phyloP scores from a whole-genome alignment of 2,113 vertebrate species.

The Mormoops blainvillei region DNA sequence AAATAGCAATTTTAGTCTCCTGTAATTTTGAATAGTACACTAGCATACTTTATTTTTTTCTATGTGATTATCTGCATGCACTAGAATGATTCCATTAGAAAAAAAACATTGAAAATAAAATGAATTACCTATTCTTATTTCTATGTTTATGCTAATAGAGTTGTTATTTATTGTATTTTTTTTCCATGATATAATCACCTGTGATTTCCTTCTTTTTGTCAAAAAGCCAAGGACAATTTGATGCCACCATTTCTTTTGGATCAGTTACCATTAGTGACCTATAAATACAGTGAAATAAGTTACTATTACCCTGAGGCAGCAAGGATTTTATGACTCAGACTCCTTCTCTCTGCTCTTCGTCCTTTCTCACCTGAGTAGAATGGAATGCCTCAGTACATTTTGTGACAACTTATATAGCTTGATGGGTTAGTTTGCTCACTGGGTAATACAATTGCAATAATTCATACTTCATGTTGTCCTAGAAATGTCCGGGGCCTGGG shows the following conservation, averaged over 20 bases:
- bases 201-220: slow-evolving; percentile 27
- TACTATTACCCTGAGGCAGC: slow-evolving; percentile 45
- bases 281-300: slow-evolving; percentile 62
- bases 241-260: slow-evolving; percentile 27
- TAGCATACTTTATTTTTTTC: background rate
- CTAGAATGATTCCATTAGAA: background rate
- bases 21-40: background rate
- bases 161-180: background rate
- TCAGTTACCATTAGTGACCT: slow-evolving; percentile 33
- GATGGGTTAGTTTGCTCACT: slow-evolving; percentile 63
- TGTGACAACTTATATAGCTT: slow-evolving; percentile 70
- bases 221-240: slow-evolving; percentile 23
- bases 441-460: slow-evolving; percentile 42
- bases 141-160: background rate
- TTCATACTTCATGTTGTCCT: slow-evolving; percentile 53
- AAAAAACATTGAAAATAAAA: background rate
- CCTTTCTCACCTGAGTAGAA: slow-evolving; percentile 50
- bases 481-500: slow-evolving; percentile 51
- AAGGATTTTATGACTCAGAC: slow-evolving; percentile 52
- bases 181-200: background rate
- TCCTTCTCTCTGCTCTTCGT: slow-evolving; percentile 41
- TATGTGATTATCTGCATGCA: background rate
- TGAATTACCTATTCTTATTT: background rate
- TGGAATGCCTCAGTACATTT: slow-evolving; percentile 55
- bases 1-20: background rate